phyloP scores from a whole-genome alignment of 2,797 vertebrate species.

The Urocyon cinereoargenteus region DNA sequence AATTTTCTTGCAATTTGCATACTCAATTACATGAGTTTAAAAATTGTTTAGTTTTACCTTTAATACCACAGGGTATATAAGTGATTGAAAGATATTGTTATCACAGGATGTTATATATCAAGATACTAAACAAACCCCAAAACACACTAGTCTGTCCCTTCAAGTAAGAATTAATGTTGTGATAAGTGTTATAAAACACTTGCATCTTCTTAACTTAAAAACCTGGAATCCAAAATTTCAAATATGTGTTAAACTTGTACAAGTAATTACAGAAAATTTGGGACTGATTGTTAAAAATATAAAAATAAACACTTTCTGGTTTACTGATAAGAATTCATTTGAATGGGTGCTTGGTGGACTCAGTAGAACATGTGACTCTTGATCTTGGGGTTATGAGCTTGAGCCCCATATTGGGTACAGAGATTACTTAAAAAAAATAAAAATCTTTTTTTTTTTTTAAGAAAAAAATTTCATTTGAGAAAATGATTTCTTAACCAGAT shows the following conservation, averaged over 20 bases:
- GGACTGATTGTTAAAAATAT: constrained; percentile 8
- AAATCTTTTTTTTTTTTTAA: not conserved
- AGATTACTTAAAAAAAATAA: not conserved
- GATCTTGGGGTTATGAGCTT: not conserved
- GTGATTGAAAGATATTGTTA: not conserved
- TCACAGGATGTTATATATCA: not conserved
- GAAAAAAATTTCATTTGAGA: not conserved
- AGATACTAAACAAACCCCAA: not conserved
- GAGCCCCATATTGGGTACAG: not conserved
- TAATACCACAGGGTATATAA: not conserved
- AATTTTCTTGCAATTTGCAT: not conserved
- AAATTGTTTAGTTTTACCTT: constrained; percentile 37
- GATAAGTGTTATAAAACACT: constrained; percentile 9
- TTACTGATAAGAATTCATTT: not conserved
- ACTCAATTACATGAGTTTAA: constrained; percentile 5
- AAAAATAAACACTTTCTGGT: constrained; percentile 5
- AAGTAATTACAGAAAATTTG: not conserved
- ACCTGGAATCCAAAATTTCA: constrained; percentile 37
- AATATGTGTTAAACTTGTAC: constrained; percentile 36
- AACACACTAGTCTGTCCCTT: not conserved
- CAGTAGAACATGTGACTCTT: not conserved
- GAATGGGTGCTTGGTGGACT: not conserved
- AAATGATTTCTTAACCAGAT: not conserved
- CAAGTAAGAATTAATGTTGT: not conserved
- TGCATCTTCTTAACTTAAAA: constrained; percentile 10